These are phyloP conservation scores for Potamarius usumacintae DNA, from an alignment of 2,113 vertebrate species.

Conservation along the genomic window DNA sequence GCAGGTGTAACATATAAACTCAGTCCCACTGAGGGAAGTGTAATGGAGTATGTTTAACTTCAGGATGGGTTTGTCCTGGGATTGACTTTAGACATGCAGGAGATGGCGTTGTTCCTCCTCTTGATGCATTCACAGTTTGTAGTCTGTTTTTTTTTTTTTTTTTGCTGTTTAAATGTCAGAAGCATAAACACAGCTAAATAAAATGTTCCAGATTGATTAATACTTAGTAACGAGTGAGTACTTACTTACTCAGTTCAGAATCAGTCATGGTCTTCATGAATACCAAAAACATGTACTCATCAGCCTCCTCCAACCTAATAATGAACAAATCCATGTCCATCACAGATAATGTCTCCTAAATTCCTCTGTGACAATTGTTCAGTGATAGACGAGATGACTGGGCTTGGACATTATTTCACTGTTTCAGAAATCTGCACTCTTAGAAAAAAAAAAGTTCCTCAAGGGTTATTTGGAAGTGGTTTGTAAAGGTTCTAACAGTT, in stretches of 20 bases:
- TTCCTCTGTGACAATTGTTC: background rate
- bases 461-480: background rate
- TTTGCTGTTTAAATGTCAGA: background rate
- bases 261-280: background rate
- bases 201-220: background rate
- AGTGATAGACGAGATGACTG: background rate
- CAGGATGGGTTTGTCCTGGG: background rate
- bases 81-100: background rate
- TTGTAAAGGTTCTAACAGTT: too few relatives aligned
- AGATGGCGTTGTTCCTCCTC: background rate
- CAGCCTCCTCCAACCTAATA: background rate
- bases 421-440: background rate
- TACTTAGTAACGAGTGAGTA: background rate
- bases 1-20: slow-evolving; percentile 3
- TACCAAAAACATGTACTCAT: background rate
- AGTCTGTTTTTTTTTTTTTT: too few relatives aligned
- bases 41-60: background rate
- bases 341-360: background rate
- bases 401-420: background rate
- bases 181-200: background rate
- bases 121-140: too few relatives aligned
- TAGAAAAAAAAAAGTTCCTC: background rate
- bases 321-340: background rate
- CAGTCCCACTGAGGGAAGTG: background rate
- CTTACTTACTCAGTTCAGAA: background rate